Evolutionary conservation across 2,888 invertebrate species (phyloP), one percentile per base, ranked within the genome.

Genomic region (Ethmia dodecea): DNA sequence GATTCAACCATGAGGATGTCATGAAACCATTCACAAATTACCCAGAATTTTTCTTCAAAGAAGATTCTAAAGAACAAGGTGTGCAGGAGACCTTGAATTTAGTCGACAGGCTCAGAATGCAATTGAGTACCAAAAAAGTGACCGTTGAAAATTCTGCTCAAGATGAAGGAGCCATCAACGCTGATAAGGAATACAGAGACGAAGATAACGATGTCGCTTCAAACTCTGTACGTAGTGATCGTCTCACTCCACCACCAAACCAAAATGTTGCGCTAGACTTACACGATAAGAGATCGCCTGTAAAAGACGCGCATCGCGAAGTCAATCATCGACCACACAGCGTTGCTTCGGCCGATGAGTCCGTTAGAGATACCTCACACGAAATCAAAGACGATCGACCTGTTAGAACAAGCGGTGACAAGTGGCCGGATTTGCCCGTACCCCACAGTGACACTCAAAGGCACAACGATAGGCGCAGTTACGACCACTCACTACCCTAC

Each of bases 1-100:
- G 89, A 26, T 92, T 92, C 52, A 90, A 89, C 51, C 87, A 88
- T 24, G 90, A 90, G 38, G 91, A 91, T 52, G 81, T 89, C 25
- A 86, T 89, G 59, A 90, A 90, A 55, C 89, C 91, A 0, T 93
- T 92, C 62, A 88, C 89, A 4, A 89, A 91, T 38, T 89, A 89
- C 45, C 89, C 89, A 28, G 90, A 91, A 45, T 87, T 90, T 56
- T 78, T 92, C 44, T 91, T 92, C 58, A 92, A 92, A 59, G 93
- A 93, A 60, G 93, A 94, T 61, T 90, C 92, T 2, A 93, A 93
- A 60, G 95, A 95, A 66, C 89, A 86, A 52, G 93, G 93, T 51
- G 93, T 93, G 0, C 88, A 93, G 43, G 95, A 94, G 65, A 96
- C 96, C 0, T 79, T 94, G 40, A 92, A 94, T 75, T 84, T 96